Conservation (phyloP, 2,888 invertebrate species). For the Pherbina coryleti region DNA sequence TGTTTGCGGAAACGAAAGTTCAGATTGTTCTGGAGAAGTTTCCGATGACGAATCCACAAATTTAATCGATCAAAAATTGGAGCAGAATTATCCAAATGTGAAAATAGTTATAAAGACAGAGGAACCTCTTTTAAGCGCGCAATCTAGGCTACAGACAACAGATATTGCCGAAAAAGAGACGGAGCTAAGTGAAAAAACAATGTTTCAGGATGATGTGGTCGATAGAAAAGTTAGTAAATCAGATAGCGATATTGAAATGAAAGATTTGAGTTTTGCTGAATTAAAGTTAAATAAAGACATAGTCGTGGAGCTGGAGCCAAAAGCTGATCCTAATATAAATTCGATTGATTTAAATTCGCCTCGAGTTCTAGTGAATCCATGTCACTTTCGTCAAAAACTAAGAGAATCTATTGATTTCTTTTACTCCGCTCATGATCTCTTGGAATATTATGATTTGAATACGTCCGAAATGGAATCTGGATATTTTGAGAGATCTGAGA, state of each 20-base stretch:
- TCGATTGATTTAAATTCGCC: not conserved
- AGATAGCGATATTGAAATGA: constrained; percentile 14
- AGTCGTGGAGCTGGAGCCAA: not conserved
- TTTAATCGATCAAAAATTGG: constrained; percentile 7
- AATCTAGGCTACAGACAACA: not conserved
- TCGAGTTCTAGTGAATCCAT: not conserved
- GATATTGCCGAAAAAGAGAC: not conserved
- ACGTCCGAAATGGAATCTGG: constrained; percentile 63
- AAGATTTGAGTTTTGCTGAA: constrained; percentile 3
- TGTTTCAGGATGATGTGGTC: not conserved
- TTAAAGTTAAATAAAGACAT: constrained; percentile 1
- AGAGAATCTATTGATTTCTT: constrained; percentile 61
- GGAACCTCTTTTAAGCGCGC: not conserved
- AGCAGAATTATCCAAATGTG: not conserved
- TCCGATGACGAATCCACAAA: constrained; percentile 5
- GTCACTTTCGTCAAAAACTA: constrained; percentile 49
- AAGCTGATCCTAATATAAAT: not conserved
- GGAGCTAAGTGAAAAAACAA: not conserved
- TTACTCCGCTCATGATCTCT: constrained; percentile 61
- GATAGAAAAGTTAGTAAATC: constrained; percentile 4
- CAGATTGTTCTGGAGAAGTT: constrained; percentile 19
- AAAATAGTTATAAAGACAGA: not conserved
- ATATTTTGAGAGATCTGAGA: constrained; percentile 63
- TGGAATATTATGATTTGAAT: constrained; percentile 59
- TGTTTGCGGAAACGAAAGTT: not conserved